phyloP scores from a whole-genome alignment of 2,113 vertebrate species.

The Dicerorhinus sumatrensis region DNA sequence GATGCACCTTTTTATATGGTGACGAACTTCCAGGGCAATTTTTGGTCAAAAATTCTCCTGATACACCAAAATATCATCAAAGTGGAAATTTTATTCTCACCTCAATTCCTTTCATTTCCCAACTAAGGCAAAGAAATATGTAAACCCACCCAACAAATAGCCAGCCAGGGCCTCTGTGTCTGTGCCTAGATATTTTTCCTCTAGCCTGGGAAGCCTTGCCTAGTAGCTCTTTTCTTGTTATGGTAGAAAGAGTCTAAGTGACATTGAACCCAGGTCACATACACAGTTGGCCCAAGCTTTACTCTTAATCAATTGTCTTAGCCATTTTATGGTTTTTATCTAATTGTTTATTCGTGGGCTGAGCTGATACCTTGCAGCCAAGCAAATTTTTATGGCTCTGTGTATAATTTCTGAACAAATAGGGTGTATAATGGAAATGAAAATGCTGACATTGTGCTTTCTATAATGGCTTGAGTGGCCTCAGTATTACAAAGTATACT shows the following conservation, averaged over 20 bases:
- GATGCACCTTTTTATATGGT: not conserved
- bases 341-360: constrained; percentile 66
- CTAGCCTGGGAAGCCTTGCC: not conserved
- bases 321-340: constrained; percentile 70
- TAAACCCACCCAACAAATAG: not conserved
- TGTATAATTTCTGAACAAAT: constrained; percentile 74
- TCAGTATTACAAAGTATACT: not conserved
- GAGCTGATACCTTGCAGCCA: constrained; percentile 63
- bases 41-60: not conserved
- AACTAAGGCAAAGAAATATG: not conserved
- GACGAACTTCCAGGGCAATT: not conserved
- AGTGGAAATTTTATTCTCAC: not conserved
- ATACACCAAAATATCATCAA: not conserved
- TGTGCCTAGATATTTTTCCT: not conserved
- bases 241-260: not conserved
- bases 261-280: constrained; percentile 47
- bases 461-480: constrained; percentile 60
- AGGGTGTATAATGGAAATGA: constrained; percentile 61
- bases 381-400: constrained; percentile 63
- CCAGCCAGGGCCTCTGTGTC: not conserved
- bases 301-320: constrained; percentile 62
- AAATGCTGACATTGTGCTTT: constrained; percentile 74
- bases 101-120: not conserved
- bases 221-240: not conserved
- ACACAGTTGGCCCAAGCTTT: constrained; percentile 1